Evolutionary conservation across 1,140 invertebrate species (phyloP).

Genomic region (Ooceraea biroi): DNA sequence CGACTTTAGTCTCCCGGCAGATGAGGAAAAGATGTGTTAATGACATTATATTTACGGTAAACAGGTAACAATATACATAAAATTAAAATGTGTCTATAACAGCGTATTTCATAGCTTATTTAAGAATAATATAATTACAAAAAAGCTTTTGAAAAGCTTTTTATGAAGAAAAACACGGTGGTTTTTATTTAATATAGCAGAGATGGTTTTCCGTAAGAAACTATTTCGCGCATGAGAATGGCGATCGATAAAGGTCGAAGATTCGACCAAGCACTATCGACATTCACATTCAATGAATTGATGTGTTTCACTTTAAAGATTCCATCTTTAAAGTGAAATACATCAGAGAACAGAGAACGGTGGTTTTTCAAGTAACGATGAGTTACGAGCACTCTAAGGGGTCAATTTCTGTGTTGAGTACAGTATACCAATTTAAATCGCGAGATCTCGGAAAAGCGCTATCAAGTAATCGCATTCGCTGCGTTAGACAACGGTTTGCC

Average conservation of each 20-base stretch:
- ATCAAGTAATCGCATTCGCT: background rate
- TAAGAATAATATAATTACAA: background rate
- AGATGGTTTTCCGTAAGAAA: background rate
- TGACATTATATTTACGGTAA: background rate
- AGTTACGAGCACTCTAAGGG: conserved; percentile 4
- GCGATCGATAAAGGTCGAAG: background rate
- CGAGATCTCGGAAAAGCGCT: conserved; percentile 10
- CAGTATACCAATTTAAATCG: conserved; percentile 44
- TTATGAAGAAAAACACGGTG: background rate
- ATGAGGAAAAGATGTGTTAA: background rate
- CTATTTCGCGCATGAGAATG: background rate
- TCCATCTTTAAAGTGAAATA: background rate
- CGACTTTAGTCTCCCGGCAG: background rate
- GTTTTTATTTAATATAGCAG: background rate
- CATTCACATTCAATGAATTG: conserved; percentile 23
- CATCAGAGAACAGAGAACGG: conserved; percentile 19
- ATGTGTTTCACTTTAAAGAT: too few relatives aligned
- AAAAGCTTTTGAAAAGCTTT: background rate
- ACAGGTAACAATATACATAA: too few relatives aligned
- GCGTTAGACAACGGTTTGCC: background rate
- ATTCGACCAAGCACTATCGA: conserved; percentile 24
- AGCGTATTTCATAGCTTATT: too few relatives aligned
- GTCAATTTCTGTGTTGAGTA: conserved; percentile 41
- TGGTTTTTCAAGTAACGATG: conserved; percentile 36
- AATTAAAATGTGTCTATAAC: too few relatives aligned